phyloP scores from a whole-genome alignment of 2,113 vertebrate species.

The Erinaceus europaeus region DNA sequence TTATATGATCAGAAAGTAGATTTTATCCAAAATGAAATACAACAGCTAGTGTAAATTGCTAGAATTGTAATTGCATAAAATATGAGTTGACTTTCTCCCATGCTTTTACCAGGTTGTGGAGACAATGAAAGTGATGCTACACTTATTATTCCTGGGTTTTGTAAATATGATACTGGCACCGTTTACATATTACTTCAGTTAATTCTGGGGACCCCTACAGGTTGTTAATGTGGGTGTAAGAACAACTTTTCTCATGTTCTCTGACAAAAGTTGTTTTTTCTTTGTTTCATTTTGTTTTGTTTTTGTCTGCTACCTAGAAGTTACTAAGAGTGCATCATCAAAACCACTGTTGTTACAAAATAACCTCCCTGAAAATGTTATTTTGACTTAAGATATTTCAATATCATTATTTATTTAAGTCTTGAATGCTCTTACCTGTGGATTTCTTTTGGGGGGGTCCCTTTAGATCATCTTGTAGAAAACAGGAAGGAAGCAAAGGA shows the following conservation, averaged over 20 bases:
- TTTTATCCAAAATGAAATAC: neutral
- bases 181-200: neutral
- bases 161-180: too few relatives aligned
- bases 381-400: too few relatives aligned
- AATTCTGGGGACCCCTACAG: neutral
- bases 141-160: neutral
- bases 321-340: neutral
- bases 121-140: neutral
- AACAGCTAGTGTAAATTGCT: neutral
- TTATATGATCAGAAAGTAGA: neutral
- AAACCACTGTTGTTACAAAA: too few relatives aligned
- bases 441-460: too few relatives aligned
- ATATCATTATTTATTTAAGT: too few relatives aligned
- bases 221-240: neutral
- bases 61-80: neutral
- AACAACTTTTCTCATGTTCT: neutral
- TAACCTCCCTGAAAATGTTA: neutral
- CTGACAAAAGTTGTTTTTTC: neutral
- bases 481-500: too few relatives aligned
- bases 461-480: too few relatives aligned
- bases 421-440: too few relatives aligned
- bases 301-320: neutral
- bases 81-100: neutral
- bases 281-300: neutral
- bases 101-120: neutral